Evolutionary conservation across 2,797 vertebrate species (phyloP), one percentile per base, ranked within the genome.

Genomic region (Acipenser oxyrinchus): DNA sequence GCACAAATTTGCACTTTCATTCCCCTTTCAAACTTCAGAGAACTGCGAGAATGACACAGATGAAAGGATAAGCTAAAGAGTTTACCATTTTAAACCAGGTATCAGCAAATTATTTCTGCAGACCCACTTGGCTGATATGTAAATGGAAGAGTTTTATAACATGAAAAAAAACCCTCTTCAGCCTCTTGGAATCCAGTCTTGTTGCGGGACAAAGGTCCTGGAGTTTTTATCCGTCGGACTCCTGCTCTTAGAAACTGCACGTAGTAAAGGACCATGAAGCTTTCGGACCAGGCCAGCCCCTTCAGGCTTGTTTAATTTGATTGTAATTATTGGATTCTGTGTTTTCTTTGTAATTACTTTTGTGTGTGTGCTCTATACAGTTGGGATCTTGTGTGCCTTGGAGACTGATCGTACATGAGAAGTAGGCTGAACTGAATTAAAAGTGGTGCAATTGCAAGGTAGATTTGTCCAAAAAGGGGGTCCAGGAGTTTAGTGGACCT

Each of bases 1-100:
- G 50, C 69, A 71, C 71, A 70, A 67, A 68, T 51, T 80, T 74
- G 84, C 83, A 86, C 86, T 84, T 84, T 81, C 67, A 8, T 10
- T 18, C 37, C 60, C 37, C 60, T 58, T 58, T 6, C 12, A 7
- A 58, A 58, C 55, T 7, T 7, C 10, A 58, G 55, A 1, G 23
- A 37, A 11, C 55, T n/a, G 12, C 55, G 6, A 6, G 55, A 37
- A 58, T 6, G 13, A n/a, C 10, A 58, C 10, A n/a, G 55, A 12
- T 10, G 55, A 58, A 13, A 58, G 55, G 55, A n/a, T 58, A n/a
- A 13, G 6, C 55, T 10, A 7, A 12, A 11, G 6, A 10, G 12
- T 10, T 58, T 3, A n/a, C 55, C 1, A n/a, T 58, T 58, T n/a
- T 58, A 13, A 13, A 58, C 6, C 12, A 4, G 7, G 55, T 6